Conservation (phyloP, 2,888 invertebrate species). For the Eristalis intricaria region DNA sequence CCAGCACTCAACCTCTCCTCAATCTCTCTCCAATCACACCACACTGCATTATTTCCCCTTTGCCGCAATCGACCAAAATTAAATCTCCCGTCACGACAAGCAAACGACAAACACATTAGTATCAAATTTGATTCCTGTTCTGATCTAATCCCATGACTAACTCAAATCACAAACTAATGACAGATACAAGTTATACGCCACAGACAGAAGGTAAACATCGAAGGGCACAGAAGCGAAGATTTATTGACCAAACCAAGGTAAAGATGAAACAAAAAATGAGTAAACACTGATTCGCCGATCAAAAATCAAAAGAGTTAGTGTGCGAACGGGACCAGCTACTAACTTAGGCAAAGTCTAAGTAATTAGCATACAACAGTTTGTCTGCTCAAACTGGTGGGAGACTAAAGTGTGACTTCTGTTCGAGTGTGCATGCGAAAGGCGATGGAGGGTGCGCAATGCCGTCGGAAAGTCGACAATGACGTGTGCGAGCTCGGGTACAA, state of each 20-base stretch:
- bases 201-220: neutral
- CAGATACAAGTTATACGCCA: neutral
- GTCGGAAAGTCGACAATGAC: neutral
- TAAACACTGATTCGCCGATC: neutral
- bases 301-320: conserved; percentile 9
- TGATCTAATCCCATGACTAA: neutral
- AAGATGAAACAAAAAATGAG: neutral
- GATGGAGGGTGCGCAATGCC: neutral
- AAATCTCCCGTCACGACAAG: neutral
- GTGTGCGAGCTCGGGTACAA: neutral
- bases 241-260: neutral
- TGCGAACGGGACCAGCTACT: neutral
- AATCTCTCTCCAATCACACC: neutral
- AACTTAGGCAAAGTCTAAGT: neutral
- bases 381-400: neutral
- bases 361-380: conserved; percentile 4
- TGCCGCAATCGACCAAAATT: neutral
- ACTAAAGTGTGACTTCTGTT: neutral
- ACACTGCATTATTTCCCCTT: neutral
- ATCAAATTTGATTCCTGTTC: neutral
- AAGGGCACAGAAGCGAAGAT: neutral
- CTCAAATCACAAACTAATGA: neutral
- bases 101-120: neutral
- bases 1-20: neutral
- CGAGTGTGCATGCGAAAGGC: neutral